Evolutionary conservation across 2,113 vertebrate species (phyloP), one percentile per base, ranked within the genome.

Genomic region (Dasyprocta punctata): DNA sequence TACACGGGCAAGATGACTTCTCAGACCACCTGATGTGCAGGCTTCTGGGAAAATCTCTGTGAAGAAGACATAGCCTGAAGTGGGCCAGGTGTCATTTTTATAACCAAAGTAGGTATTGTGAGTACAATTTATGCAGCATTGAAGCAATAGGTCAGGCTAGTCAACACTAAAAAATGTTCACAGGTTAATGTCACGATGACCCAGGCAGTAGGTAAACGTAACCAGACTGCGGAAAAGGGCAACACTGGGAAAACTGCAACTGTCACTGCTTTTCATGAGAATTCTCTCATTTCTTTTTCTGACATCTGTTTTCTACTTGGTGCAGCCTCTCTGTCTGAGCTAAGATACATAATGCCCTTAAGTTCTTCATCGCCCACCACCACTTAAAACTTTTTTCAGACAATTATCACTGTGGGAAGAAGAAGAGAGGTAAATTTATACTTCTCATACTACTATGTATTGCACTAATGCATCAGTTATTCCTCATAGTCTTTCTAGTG

Each of bases 161-260:
- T 84, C 94, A 95, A 91, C 36, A 41, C 38, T 9, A 52, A 80
- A 83, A 93, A 84, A 56, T 75, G 12, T 33, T 85, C 58, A 2
- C 84, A 83, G 54, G 49, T 75, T 88, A 90, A 87, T 96, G 97
- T 97, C 94, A 90, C n/a, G n/a, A 36, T 96, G 97, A 96, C 94
- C 92, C 54, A 67, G 91, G 61, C 56, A 30, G 71, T 33, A 83
- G 52, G 82, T 83, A 88, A 92, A 86, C 24, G 30, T 17, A 93
- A 65, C 33, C 71, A 58, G 30, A 33, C 77, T 77, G 44, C 33
- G 63, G 58, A 92, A 81, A 94, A 84, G 58, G 41, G 41, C 19
- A 47, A 30, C 7, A 14, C 54, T 49, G 33, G 11, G 9, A 24
- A 77, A 90, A 33, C 33, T 56, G 28, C 26, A 67, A 73, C 3